Evolutionary conservation across 2,113 vertebrate species (phyloP), one percentile per base, ranked within the genome.

Genomic region (Gobio gobio): DNA sequence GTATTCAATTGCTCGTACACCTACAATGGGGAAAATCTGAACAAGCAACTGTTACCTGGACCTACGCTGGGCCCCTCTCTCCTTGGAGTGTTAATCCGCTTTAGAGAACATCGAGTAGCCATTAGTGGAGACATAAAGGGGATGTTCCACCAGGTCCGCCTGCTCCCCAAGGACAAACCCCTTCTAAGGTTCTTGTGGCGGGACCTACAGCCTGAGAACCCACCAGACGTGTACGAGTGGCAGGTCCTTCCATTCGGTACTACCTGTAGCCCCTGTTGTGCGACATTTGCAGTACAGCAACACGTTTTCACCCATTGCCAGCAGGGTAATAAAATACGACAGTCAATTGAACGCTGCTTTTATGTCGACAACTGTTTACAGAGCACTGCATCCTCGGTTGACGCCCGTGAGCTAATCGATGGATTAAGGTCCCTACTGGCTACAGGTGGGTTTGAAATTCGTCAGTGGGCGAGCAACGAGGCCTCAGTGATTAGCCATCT

Each of bases 311-410:
- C 58, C 10, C 58, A 59, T 10, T 59, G 58, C 1, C 22, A n/a
- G 22, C 22, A 3, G 9, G 58, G 58, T 59, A 8, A 59, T 59
- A 59, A 59, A 8, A 10, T 59, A 22, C 22, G 7, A 4, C 12
- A 78, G 7, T 75, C 63, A 5, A 24, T 80, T 3, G 40, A 83
- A 33, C 40, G 20, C 10, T 64, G 22, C 5, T 85, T 87, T 54
- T 85, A 82, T 77, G 83, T 85, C 1, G 78, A 85, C 54, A 88
- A 88, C 24, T 82, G 59, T 47, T 66, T 85, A 10, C 83, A 82
- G 58, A 85, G 68, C 13, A 12, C 59, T 12, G 14, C 33, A 14
- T 36, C 5, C 3, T 47, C 75, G 43, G 61, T 29, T 18, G 26
- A 47, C 12, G 61, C 70, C 29, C 18, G 18, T 24, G 40, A 58